Base-by-base conservation (phyloP, 2,888 invertebrate genomes). In the Drosophila macrothrix region DNA sequence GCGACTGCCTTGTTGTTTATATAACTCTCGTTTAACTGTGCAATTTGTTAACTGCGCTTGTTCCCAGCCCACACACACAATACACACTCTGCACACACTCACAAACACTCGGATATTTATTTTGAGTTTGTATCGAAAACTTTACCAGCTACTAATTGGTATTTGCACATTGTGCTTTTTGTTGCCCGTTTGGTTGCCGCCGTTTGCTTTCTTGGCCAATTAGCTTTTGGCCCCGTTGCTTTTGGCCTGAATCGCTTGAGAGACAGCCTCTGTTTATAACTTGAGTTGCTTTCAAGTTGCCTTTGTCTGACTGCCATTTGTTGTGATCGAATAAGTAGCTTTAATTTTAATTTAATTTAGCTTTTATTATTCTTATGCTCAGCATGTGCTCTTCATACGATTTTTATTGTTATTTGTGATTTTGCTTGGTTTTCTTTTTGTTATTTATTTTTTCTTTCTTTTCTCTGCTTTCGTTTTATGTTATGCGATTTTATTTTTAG, bases 401-500 rank as follows among this genome's bases (percentile, higher is more conserved):
- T 54, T 60, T 59, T 16, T 65, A 62, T 70, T 74, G 31, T 67
- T 63, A 66, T 60, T 62, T 71, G 50, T 43, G 61, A 73, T 70
- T 64, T 82, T 25, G 46, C 46, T 59, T 74, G 82, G 66, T 70
- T 63, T 76, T 74, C 69, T 69, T 74, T 67, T 83, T 70, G 67
- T 60, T 60, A 62, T 68, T 65, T 49, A 31, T 70, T 65, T 66
- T 70, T 67, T 54, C 60, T 71, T 74, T 66, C 50, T 70, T 73
- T 76, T 68, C 50, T 68, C 67, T 83, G 76, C 72, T 80, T 76
- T 63, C 74, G 74, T 78, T 78, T 78, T 71, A 59, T 62, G 71
- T 64, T 69, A 35, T 67, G 76, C 71, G 72, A 73, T 81, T 82
- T 83, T 84, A 79, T 78, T 89, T 90, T 61, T 91, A 92, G 92